Percentiles rank a stretch among this genome's conserved stretches.
Evolutionary conservation across 2,797 vertebrate genomes (phyloP).

Genomic region (Lemur catta): DNA sequence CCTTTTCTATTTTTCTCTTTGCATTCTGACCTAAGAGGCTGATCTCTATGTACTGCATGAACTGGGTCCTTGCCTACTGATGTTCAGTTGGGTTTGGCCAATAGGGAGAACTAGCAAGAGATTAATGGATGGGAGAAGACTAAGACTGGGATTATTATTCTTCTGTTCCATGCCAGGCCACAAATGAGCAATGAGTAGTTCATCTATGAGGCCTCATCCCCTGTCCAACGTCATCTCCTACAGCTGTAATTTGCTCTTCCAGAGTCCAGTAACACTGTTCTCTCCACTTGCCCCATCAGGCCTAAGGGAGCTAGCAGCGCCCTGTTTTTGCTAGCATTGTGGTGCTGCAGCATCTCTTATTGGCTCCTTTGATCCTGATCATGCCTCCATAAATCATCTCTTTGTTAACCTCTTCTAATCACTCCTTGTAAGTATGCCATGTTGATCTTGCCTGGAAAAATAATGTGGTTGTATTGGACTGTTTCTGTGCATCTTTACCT

Average conservation of each 20-base stretch:
- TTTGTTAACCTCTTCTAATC: background rate
- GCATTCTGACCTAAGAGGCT: background rate
- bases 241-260: background rate
- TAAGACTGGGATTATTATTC: background rate
- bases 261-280: background rate
- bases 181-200: background rate
- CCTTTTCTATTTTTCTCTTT: background rate
- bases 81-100: background rate
- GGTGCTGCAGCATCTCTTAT: background rate
- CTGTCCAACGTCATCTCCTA: background rate
- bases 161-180: background rate
- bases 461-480: background rate
- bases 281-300: background rate
- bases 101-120: background rate
- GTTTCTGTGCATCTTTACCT: background rate
- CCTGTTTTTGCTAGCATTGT: fast-evolving
- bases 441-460: background rate
- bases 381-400: background rate
- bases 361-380: background rate
- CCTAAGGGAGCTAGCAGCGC: background rate
- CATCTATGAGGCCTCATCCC: background rate
- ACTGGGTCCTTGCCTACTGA: background rate
- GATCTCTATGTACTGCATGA: background rate
- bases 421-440: background rate
- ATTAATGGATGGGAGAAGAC: background rate